Conservation (phyloP, 2,888 invertebrate genomes). For the Mesorhabditis belari region DNA sequence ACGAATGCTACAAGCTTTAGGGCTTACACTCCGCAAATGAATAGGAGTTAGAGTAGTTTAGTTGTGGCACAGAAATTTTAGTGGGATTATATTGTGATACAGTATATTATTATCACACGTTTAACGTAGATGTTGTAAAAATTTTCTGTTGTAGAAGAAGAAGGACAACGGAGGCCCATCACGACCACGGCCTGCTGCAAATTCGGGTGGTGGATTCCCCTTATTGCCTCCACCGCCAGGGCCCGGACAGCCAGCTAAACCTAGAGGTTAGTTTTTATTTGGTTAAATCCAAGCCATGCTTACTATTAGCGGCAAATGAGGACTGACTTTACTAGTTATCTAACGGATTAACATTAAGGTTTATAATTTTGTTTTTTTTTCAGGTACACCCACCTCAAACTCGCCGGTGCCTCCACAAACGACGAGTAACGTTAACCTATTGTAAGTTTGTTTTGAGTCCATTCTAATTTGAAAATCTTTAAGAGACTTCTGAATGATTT, state of each 20-base stretch:
- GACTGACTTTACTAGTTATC: slow-evolving; percentile 1
- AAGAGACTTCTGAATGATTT: no score
- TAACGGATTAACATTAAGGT: neutral
- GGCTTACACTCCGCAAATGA: neutral
- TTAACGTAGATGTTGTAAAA: neutral
- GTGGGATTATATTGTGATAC: neutral
- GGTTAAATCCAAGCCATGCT: neutral
- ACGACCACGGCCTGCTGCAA: slow-evolving; percentile 17
- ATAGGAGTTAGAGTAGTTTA: neutral
- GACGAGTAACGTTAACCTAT: neutral
- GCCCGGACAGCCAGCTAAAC: slow-evolving; percentile 7
- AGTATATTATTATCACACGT: neutral
- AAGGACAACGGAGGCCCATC: slow-evolving; percentile 11
- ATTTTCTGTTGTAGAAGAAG: slow-evolving; percentile 16
- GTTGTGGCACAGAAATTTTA: neutral
- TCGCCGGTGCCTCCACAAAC: neutral
- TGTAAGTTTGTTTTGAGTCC: neutral
- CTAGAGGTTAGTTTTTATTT: slow-evolving; percentile 5
- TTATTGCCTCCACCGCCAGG: slow-evolving; percentile 49
- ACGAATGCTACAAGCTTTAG: neutral
- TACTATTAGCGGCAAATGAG: neutral
- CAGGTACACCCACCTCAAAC: neutral
- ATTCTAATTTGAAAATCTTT: no score
- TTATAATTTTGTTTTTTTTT: neutral
- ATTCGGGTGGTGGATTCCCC: slow-evolving; percentile 29